Conservation (phyloP, 2,113 vertebrate species). For the Pluvianellus socialis region DNA sequence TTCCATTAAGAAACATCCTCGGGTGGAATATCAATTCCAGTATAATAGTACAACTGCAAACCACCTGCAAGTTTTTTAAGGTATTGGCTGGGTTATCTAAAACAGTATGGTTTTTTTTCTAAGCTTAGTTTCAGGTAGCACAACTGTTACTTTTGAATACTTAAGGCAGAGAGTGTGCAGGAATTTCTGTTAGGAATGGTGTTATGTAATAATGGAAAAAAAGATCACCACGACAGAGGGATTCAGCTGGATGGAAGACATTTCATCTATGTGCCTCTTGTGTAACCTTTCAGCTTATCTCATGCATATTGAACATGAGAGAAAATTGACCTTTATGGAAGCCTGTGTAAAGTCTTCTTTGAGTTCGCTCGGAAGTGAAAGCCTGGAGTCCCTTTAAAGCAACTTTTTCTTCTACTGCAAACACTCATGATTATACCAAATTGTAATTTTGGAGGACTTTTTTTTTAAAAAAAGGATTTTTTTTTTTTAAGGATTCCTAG, state of each 20-base stretch:
- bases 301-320: neutral
- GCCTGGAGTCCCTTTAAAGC: neutral
- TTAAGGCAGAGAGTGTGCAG: neutral
- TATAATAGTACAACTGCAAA: neutral
- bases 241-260: fast-evolving
- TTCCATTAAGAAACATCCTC: neutral
- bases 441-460: neutral
- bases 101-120: fast-evolving
- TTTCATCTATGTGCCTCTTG: neutral
- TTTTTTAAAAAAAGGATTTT: too few relatives aligned
- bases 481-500: neutral
- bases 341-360: neutral
- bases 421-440: neutral
- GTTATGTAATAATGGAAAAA: neutral
- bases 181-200: neutral
- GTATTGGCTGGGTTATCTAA: neutral
- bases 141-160: neutral
- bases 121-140: neutral
- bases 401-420: neutral
- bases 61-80: neutral
- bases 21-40: neutral
- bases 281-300: neutral
- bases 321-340: neutral
- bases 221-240: too few relatives aligned
- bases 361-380: neutral